Base-by-base conservation (phyloP, 2,797 vertebrate genomes). In the Tadarida brasiliensis region DNA sequence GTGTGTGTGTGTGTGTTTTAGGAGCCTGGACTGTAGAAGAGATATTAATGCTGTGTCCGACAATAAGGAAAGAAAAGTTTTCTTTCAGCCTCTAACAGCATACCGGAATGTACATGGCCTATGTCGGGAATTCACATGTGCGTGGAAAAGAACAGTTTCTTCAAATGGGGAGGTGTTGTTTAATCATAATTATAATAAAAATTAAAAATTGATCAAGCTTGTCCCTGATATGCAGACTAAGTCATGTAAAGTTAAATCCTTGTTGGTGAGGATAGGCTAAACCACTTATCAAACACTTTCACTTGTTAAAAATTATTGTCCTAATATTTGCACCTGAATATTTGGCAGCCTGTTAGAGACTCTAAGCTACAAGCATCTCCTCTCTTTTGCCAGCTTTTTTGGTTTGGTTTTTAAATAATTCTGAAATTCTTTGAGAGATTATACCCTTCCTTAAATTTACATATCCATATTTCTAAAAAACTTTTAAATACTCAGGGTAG, bases 401-500 rank as follows among this genome's bases (percentile, higher is more conserved):
- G 14, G 15, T 44, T 61, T 73, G 39, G 30, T 39, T 39, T 70
- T 24, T 39, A 22, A 39, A 24, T 70, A 39, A 39, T 39, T 35
- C 22, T 82, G 28, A 11, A 83, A 92, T 90, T 90, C 44, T 49
- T 68, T 83, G 47, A 94, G 54, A 91, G 30, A 63, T 47, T 78
- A 56, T 89, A 51, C 15, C 17, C 57, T 92, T 15, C 28, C 28
- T 91, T 91, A 76, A 59, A 87, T 33, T 73, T 47, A 81, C 14
- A 11, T 39, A 84, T 71, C 14, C 70, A 92, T 20, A 83, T 95
- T 84, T 87, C 84, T 84, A 68, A 80, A 88, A 86, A 96, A 59
- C 26, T 67, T 89, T 83, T 67, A 80, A 78, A 76, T 96, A 77
- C 35, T 95, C 70, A 91, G 19, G 14, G 63, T 77, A 85, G 87